These are phyloP conservation scores for Ictalurus punctatus DNA, from an alignment of 2,113 vertebrate genomes.

Conservation along the genomic window DNA sequence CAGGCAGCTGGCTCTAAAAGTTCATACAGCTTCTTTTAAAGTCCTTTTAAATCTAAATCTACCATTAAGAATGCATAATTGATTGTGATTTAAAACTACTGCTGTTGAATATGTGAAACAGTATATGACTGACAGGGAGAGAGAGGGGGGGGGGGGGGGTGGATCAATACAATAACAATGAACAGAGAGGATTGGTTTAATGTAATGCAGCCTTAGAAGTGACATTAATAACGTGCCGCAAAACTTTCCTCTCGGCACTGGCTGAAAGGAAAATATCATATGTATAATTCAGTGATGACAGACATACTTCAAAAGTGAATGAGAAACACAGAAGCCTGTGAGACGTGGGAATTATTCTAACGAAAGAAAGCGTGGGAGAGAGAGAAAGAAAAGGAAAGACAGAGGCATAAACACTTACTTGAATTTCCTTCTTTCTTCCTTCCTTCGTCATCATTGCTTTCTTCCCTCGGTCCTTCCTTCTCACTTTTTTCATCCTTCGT, in stretches of 20 bases:
- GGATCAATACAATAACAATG: constrained; percentile 35
- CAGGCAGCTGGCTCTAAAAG: not conserved
- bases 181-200: not conserved
- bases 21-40: not conserved
- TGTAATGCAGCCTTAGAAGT: constrained; percentile 1
- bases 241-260: not conserved
- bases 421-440: not conserved
- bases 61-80: not conserved
- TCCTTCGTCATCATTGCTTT: not conserved
- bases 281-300: constrained; percentile 27
- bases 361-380: not conserved
- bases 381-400: not conserved
- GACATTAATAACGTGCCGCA: constrained; percentile 2
- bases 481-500: not conserved
- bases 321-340: not conserved
- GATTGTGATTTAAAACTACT: not conserved
- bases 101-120: not conserved
- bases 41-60: not conserved
- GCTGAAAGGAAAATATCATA: constrained; percentile 18
- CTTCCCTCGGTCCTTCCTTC: not conserved
- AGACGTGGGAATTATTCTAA: not conserved
- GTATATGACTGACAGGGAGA: not conserved
- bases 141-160: constrained; percentile 17
- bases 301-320: not conserved
- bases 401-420: not conserved